These are phyloP conservation scores for Lynx canadensis DNA, from an alignment of 2,113 vertebrate species.

Conservation along the genomic window DNA sequence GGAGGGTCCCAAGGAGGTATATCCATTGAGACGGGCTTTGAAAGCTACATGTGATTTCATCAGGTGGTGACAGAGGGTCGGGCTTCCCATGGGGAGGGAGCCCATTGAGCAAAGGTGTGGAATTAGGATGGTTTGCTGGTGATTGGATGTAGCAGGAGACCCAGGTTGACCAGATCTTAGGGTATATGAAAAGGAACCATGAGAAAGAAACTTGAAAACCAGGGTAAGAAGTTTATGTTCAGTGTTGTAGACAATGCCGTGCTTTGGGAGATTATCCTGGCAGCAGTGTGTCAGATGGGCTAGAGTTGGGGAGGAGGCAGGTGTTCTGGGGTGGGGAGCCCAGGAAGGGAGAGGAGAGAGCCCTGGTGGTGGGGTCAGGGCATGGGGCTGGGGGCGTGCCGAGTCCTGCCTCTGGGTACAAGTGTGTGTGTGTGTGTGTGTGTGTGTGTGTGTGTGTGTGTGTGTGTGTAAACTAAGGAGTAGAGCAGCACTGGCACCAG, in stretches of 20 bases:
- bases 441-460: too few species aligned
- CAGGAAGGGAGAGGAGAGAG: not conserved
- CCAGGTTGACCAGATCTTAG: not conserved
- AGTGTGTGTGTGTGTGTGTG: not conserved
- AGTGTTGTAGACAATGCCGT: rapidly evolving
- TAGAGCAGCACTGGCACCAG: too few species aligned
- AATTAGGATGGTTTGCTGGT: not conserved
- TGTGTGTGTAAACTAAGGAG: not conserved
- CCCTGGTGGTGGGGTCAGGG: not conserved
- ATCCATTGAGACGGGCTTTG: not conserved
- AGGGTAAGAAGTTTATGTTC: not conserved
- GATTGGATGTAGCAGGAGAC: not conserved
- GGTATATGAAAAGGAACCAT: not conserved
- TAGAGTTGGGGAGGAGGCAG: not conserved
- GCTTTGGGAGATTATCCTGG: not conserved
- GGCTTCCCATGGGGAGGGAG: not conserved
- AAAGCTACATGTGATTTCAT: not conserved
- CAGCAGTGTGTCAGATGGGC: not conserved
- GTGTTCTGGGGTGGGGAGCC: not conserved
- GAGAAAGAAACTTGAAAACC: not conserved
- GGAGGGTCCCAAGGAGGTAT: not conserved
- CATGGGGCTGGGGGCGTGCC: not conserved
- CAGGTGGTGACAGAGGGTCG: not conserved
- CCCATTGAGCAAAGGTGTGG: not conserved
- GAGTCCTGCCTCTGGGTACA: not conserved